Evolutionary conservation across 2,888 invertebrate genomes (phyloP), one percentile per base, ranked within the genome.

Genomic region (Tinea semifulvella): DNA sequence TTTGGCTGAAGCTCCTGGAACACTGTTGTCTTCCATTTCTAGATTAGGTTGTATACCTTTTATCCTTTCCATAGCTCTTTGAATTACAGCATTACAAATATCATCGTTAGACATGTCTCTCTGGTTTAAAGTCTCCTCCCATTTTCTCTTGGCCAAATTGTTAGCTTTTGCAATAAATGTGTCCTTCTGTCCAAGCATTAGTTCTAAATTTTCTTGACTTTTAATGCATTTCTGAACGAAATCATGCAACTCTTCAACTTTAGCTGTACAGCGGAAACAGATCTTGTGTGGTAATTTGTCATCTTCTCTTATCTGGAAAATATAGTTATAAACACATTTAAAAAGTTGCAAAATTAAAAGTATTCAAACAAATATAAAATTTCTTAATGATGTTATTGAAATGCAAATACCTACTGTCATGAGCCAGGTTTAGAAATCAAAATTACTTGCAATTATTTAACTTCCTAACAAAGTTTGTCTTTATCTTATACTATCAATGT

Each of bases 241-340:
- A 52, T 82, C 82, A 57, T 74, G 56, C 3, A 81, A 58, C 50
- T 82, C 82, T 53, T 80, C 76, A 18, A 82, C 62, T 53, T 82
- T 82, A 10, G 82, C 81, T 45, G 82, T 81, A 50, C 82, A 82
- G 11, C 82, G 62, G 50, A 77, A 82, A 53, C 82, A 82, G 46
- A 82, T 77, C 63, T 76, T 82, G 51, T 81, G 77, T n/a, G 82
- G 80, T 2, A 82, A 58, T 27, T 75, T 73, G 60, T 82, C 82
- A 60, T 73, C 70, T 58, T 81, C 81, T 17, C 65, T 59, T 49
- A 82, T 59, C 82, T 82, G 64, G 27, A 73, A 76, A 46, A 50
- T 47, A 19, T 51, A 3, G 7, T 5, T 28, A 28, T 11, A 28
- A 11, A n/a, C n/a, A n/a, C 28, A n/a, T 6, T 28, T 28, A 28